A percentile compares a stretch with the other conserved stretches of the same genome.
Conservation (phyloP, 2,797 vertebrate genomes). For the Mallotus villosus region DNA sequence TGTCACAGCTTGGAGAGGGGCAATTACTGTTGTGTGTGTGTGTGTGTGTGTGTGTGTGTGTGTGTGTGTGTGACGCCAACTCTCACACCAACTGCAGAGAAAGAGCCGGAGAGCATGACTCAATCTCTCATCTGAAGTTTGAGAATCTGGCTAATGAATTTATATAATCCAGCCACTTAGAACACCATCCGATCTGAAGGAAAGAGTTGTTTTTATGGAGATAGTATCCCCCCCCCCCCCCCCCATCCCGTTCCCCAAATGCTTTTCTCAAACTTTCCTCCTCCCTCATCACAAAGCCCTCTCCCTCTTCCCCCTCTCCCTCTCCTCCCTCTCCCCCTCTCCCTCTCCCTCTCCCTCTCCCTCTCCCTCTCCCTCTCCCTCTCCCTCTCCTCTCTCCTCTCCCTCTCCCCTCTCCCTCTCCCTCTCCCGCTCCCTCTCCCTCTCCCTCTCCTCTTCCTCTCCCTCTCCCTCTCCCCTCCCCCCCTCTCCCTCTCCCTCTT, state of each 20-base stretch:
- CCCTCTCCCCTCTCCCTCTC: background rate
- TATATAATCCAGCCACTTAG: too few relatives aligned
- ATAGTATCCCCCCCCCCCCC: too few relatives aligned
- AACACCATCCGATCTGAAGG: too few relatives aligned
- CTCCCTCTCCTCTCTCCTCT: slow-evolving; percentile 9
- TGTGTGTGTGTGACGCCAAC: slow-evolving; percentile 25
- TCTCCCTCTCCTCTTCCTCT: slow-evolving; percentile 6
- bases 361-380: slow-evolving; percentile 6
- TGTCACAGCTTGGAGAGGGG: background rate
- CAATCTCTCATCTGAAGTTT: too few relatives aligned
- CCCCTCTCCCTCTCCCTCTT: background rate
- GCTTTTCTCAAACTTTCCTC: background rate
- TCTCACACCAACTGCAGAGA: too few relatives aligned
- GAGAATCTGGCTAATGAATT: too few relatives aligned
- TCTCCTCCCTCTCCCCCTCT: slow-evolving; percentile 7
- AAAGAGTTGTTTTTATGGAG: too few relatives aligned
- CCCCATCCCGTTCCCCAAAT: background rate
- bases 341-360: background rate
- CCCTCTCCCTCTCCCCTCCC: background rate
- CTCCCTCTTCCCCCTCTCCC: slow-evolving; percentile 6
- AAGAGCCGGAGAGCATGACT: too few relatives aligned
- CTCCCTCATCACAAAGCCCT: background rate
- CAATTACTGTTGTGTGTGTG: slow-evolving; percentile 13
- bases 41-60: slow-evolving; percentile 3
- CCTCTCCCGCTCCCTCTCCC: slow-evolving; percentile 7